Evolutionary conservation across 1,140 invertebrate species (phyloP), one percentile per base, ranked within the genome.

Genomic region (Vollenhovia emeryi): DNA sequence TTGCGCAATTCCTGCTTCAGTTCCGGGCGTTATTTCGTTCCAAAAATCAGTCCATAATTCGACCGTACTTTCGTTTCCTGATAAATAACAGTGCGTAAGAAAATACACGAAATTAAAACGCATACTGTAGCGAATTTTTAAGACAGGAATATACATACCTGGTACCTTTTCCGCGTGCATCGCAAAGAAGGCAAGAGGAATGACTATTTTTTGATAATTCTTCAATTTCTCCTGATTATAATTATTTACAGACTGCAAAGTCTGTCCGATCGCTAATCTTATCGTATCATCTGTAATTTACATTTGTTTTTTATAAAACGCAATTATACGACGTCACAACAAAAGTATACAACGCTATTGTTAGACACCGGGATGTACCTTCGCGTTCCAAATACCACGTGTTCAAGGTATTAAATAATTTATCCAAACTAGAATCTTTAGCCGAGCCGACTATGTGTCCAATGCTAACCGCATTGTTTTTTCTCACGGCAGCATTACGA

Each of bases 41-140:
- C 98, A 99, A 3, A 99, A 95, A 92, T 99, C 98, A 85, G 97
- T 97, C 97, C 98, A 99, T 30, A 97, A 94, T 88, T 97, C 96
- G 62, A 97, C 95, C 13, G 96, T 96, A 45, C 95, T 94, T 88
- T 96, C 95, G 43, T 96, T 96, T 84, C 96, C 96, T 95, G 24
- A 27, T 21, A 36, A 87, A 68, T 24, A 55, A 9, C 13, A 71
- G 3, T 24, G 62, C 9, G 11, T 8, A 60, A 50, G 50, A 40
- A 86, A 73, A 80, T 15, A 13, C 0, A 36, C 9, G 7, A 50
- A 43, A 27, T 43, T 33, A 66, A 74, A 80, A 36, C 33, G 6
- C 43, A 45, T 45, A 43, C 3, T 43, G 43, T n/a, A 13, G 43
- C 6, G n/a, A 24, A 57, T 71, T 33, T 43, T 57, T 52, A 43